Conservation (phyloP, 2,113 vertebrate genomes). For the Calyptomena viridis region DNA sequence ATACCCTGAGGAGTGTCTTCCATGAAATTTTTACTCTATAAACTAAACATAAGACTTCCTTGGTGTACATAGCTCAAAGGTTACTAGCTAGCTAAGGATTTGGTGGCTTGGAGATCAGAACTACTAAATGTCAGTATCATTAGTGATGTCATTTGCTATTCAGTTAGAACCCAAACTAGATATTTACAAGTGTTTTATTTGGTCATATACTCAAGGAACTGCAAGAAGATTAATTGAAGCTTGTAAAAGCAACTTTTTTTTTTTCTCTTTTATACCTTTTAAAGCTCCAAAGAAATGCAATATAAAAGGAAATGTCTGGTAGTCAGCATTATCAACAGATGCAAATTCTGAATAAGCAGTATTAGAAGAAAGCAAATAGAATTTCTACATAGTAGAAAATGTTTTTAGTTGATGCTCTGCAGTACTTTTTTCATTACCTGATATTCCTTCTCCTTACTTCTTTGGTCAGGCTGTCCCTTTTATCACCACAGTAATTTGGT, state of each 20-base stretch:
- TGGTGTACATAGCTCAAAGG: neutral
- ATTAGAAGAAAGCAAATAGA: neutral
- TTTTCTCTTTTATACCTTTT: neutral
- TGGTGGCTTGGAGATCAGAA: neutral
- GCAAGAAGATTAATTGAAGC: neutral
- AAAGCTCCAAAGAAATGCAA: neutral
- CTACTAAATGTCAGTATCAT: neutral
- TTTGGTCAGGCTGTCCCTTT: neutral
- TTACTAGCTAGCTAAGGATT: neutral
- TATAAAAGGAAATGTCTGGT: neutral
- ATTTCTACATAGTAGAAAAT: neutral
- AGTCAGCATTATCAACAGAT: neutral
- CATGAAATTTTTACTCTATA: neutral
- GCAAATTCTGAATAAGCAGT: neutral
- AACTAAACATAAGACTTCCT: neutral
- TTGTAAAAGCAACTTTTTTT: neutral
- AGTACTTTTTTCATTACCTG: neutral
- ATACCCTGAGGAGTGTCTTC: neutral
- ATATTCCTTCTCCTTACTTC: neutral
- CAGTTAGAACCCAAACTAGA: neutral
- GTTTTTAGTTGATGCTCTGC: neutral
- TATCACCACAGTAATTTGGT: neutral
- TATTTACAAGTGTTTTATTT: neutral
- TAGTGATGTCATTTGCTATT: neutral
- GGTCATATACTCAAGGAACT: neutral